A percentile compares a stretch with the other conserved stretches of the same genome.
These are phyloP conservation scores for Mormyrops boulengeri DNA, from an alignment of 2,797 vertebrate genomes.

Conservation along the genomic window DNA sequence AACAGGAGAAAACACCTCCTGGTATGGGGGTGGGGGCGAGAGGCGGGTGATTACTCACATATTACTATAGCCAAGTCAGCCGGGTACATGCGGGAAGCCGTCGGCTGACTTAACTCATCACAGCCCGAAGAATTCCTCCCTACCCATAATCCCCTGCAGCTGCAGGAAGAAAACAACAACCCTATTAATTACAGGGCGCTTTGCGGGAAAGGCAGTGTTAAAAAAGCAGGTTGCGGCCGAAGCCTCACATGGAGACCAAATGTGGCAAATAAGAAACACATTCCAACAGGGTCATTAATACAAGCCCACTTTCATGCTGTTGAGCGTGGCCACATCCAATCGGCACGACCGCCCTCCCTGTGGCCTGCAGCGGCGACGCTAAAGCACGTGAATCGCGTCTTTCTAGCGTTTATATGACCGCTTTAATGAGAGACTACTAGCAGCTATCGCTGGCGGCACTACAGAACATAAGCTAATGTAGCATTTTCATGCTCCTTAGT, in stretches of 20 bases:
- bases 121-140: background rate
- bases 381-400: background rate
- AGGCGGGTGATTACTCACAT: background rate
- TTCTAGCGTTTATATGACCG: background rate
- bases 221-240: background rate
- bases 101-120: background rate
- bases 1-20: background rate
- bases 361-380: background rate
- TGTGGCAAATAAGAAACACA: background rate
- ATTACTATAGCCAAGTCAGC: background rate
- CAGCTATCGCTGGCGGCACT: background rate
- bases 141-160: background rate
- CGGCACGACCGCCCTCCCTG: background rate
- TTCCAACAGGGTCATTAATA: background rate
- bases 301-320: background rate
- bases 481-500: background rate
- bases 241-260: background rate
- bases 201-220: background rate
- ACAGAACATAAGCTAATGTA: background rate
- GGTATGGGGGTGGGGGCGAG: background rate
- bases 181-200: constrained; percentile 7
- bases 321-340: background rate
- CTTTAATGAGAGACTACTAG: background rate
- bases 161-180: background rate
- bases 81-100: background rate